Conservation (phyloP, 2,113 vertebrate genomes). For the Planiliza haematocheilus region DNA sequence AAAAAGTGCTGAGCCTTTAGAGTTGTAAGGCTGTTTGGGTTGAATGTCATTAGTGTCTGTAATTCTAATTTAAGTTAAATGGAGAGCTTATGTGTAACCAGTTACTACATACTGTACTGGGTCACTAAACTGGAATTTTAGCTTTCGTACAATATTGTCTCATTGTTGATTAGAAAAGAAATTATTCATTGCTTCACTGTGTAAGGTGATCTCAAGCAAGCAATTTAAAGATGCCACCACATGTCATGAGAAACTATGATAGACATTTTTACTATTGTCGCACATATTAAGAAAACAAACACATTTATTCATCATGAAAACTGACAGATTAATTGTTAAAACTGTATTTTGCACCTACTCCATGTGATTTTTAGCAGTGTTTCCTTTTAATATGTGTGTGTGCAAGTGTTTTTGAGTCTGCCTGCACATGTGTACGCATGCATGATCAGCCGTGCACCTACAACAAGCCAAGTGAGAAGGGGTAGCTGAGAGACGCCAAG, state of each 20-base stretch:
- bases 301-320: too few relatives aligned
- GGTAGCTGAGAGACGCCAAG: conserved; percentile 45
- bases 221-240: too few relatives aligned
- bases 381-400: conserved; percentile 3
- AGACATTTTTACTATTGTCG: too few relatives aligned
- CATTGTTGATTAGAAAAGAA: too few relatives aligned
- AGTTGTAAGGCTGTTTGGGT: conserved; percentile 7
- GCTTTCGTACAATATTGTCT: too few relatives aligned
- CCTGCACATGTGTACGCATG: neutral
- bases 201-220: too few relatives aligned
- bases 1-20: neutral
- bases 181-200: too few relatives aligned
- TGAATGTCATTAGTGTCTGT: conserved; percentile 30
- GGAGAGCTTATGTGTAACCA: neutral
- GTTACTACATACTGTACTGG: neutral
- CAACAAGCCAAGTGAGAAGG: conserved; percentile 30
- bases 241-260: too few relatives aligned
- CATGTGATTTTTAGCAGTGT: neutral
- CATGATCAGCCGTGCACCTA: conserved; percentile 33
- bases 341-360: too few relatives aligned
- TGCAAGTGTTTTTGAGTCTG: neutral
- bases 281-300: too few relatives aligned
- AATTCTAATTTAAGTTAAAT: neutral
- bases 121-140: too few relatives aligned
- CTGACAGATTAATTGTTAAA: too few relatives aligned